Percentiles rank a stretch among this genome's conserved stretches.
Evolutionary conservation across 2,888 invertebrate species (phyloP).

Genomic region (Caenorhabditis uteleia): DNA sequence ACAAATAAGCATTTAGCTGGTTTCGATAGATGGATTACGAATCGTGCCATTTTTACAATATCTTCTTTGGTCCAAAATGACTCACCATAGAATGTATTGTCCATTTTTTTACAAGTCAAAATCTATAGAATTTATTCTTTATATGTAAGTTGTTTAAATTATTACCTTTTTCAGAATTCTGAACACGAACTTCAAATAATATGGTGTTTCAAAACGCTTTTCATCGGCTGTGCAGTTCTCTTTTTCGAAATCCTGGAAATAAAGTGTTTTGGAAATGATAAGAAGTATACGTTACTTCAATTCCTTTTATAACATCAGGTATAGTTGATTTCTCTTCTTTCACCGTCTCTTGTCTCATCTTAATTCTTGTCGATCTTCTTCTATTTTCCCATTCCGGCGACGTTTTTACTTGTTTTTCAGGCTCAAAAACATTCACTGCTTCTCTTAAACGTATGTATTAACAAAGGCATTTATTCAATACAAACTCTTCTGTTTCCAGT

Average conservation of each 20-base stretch:
- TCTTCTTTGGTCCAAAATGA: conserved; percentile 26
- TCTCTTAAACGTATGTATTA: neutral
- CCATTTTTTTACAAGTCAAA: conserved; percentile 11
- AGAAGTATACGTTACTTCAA: conserved; percentile 8
- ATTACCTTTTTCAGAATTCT: conserved; percentile 21
- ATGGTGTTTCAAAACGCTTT: neutral
- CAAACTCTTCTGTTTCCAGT: conserved; percentile 1
- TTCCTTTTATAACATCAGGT: conserved; percentile 13
- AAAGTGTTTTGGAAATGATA: neutral
- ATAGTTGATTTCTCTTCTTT: conserved; percentile 20
- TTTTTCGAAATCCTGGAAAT: conserved; percentile 18
- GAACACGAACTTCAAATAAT: conserved; percentile 19
- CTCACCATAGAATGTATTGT: conserved; percentile 16
- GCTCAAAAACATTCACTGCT: neutral
- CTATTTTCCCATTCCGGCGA: conserved; percentile 14
- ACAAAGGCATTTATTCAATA: too few relatives aligned
- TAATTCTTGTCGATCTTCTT: conserved; percentile 19
- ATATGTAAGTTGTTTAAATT: neutral
- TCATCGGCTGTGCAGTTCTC: neutral
- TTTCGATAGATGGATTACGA: conserved; percentile 14
- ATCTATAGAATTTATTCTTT: neutral
- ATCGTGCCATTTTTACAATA: conserved; percentile 16
- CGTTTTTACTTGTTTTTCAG: conserved; percentile 12
- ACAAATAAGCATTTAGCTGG: conserved; percentile 19
- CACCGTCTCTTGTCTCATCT: conserved; percentile 22